These are phyloP conservation scores for Monochamus alternatus DNA, from an alignment of 2,888 invertebrate genomes.

Conservation along the genomic window DNA sequence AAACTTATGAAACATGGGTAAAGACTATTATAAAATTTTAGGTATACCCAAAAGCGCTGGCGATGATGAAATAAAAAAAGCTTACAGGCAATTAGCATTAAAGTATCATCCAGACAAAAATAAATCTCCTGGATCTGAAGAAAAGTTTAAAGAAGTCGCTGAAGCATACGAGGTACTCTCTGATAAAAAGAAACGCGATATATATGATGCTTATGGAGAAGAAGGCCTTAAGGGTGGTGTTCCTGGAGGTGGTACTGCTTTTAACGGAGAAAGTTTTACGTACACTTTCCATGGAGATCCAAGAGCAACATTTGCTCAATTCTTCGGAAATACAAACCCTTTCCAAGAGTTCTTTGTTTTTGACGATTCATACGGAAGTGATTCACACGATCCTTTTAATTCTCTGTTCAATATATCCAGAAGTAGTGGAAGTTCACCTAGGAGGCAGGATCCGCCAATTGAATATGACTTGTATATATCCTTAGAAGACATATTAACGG, in stretches of 20 bases:
- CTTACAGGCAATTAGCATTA: slow-evolving; percentile 95
- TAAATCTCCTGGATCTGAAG: slow-evolving; percentile 94
- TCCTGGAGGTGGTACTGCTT: slow-evolving; percentile 75
- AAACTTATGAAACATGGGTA: slow-evolving; percentile 80
- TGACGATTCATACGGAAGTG: slow-evolving; percentile 76
- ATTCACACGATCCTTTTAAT: slow-evolving; percentile 84
- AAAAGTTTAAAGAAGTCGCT: slow-evolving; percentile 96
- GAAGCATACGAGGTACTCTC: slow-evolving; percentile 98
- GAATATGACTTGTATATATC: slow-evolving; percentile 95
- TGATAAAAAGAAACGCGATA: slow-evolving; percentile 95
- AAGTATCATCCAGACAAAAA: slow-evolving; percentile 99
- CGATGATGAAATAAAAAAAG: slow-evolving; percentile 97
- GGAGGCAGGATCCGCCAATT: slow-evolving; percentile 90
- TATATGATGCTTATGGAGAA: slow-evolving; percentile 94
- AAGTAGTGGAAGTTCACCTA: slow-evolving; percentile 81
- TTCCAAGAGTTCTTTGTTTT: slow-evolving; percentile 92
- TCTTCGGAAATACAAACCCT: slow-evolving; percentile 93
- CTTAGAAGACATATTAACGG: slow-evolving; percentile 93
- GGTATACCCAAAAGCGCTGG: slow-evolving; percentile 87
- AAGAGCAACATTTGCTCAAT: slow-evolving; percentile 96
- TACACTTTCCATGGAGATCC: slow-evolving; percentile 97
- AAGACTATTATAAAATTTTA: slow-evolving; percentile 96
- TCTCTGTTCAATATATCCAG: slow-evolving; percentile 88
- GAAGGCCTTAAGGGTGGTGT: slow-evolving; percentile 90
- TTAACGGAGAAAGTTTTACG: slow-evolving; percentile 79